phyloP scores from a whole-genome alignment of 2,113 vertebrate genomes.

The Pica pica region DNA sequence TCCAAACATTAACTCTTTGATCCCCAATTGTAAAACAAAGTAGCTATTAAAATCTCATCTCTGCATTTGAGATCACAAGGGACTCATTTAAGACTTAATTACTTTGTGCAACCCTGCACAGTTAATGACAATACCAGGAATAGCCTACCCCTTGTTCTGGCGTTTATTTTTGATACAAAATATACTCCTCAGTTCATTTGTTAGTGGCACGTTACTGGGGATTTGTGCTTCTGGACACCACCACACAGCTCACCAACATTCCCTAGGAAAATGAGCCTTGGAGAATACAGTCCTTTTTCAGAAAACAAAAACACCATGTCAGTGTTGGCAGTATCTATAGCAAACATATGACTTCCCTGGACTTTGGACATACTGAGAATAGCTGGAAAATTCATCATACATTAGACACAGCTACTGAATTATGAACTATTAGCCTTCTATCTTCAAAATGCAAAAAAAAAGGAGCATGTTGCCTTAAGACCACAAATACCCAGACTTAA shows the following conservation, averaged over 20 bases:
- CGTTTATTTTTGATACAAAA: not conserved
- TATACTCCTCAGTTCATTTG: not conserved
- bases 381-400: not conserved
- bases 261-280: not conserved
- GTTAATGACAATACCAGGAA: not conserved
- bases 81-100: not conserved
- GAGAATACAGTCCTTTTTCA: not conserved
- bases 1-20: not conserved
- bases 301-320: not conserved
- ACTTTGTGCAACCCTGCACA: not conserved
- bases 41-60: not conserved
- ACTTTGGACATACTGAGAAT: not conserved
- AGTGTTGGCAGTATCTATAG: not conserved
- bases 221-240: not conserved
- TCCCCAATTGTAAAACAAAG: not conserved
- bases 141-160: not conserved
- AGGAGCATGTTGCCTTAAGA: not conserved
- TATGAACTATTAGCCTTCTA: rapidly evolving
- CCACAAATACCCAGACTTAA: not conserved
- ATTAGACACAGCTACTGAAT: not conserved
- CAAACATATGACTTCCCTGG: not conserved
- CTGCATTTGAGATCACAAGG: not conserved
- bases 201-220: not conserved
- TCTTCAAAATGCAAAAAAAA: not conserved
- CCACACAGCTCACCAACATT: not conserved